phyloP scores from a whole-genome alignment of 1,140 invertebrate species.

The Tenebrio molitor region DNA sequence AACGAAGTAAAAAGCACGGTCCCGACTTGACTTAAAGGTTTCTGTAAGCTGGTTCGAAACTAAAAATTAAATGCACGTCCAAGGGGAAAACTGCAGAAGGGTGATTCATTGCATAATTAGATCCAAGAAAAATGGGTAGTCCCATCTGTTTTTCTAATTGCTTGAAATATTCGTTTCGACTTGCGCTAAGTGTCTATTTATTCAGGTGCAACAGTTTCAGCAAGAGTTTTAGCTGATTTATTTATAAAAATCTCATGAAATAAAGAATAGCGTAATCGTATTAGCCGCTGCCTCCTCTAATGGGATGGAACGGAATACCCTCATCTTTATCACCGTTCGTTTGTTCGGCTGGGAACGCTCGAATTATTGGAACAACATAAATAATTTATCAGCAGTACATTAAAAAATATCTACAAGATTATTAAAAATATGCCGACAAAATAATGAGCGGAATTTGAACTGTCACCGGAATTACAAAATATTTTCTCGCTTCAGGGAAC shows the following conservation, averaged over 20 bases:
- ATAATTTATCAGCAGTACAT: not conserved
- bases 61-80: not conserved
- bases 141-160: not conserved
- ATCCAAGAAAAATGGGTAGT: not conserved
- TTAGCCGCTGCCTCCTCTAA: slow-evolving; percentile 17
- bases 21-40: not conserved
- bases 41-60: slow-evolving; percentile 1
- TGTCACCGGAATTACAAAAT: no score
- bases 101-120: slow-evolving; percentile 20
- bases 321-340: slow-evolving; percentile 19
- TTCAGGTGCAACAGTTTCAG: slow-evolving; percentile 34
- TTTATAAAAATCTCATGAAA: slow-evolving; percentile 37
- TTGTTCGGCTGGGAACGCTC: not conserved
- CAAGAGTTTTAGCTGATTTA: not conserved
- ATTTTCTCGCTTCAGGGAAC: no score
- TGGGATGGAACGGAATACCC: slow-evolving; percentile 30
- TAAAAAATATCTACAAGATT: slow-evolving; percentile 1
- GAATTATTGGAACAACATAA: slow-evolving; percentile 7
- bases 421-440: not conserved
- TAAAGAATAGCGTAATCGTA: slow-evolving; percentile 39
- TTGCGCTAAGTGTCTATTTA: slow-evolving; percentile 9
- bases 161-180: not conserved
- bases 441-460: not conserved
- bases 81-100: slow-evolving; percentile 12
- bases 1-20: not conserved